Base-by-base conservation (phyloP, 2,888 invertebrate species). In the Eristalinus sepulchralis region DNA sequence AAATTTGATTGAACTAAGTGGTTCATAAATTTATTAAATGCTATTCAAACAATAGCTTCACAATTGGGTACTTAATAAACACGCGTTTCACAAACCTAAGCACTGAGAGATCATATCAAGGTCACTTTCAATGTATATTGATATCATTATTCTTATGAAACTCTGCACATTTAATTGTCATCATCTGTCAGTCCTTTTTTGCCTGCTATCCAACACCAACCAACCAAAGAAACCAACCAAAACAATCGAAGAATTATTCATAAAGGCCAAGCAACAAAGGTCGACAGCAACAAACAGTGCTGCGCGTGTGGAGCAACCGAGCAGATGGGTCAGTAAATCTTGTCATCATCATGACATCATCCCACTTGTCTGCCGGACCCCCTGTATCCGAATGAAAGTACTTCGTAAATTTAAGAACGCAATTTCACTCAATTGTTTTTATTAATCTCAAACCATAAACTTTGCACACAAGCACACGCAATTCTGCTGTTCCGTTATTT, bases 401-500 rank as follows among this genome's bases (percentile, higher is more conserved):
- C 53, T 6, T 53, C 39, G 11, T 13, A 39, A 8, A 22, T 24
- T 57, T 57, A 63, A 63, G 17, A 63, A 63, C 57, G 57, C 57
- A 22, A 10, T 63, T 34, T 34, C 34, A 20, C 33, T 9, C 33
- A 63, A 20, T 63, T 3, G 20, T 33, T 34, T 63, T 63, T 63
- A 34, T 63, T 63, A 34, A 63, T 63, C 62, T 63, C 20, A 34
- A 63, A 27, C 11, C n/a, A 62, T 31, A 33, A 27, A 62, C 55
- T 17, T 13, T 53, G n/a, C 53, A 53, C 53, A 17, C 57, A 47
- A 17, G 47, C 47, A 47, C 5, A 47, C 47, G 17, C 57, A 57
- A 64, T 68, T 53, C 62, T 11, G 22, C 27, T 17, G 24, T 47
- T 39, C 4, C 33, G 5, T 27, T n/a, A n/a, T 57, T 33, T 33